Evolutionary conservation across 2,113 vertebrate species (phyloP).

Genomic region (Centropus bengalensis): DNA sequence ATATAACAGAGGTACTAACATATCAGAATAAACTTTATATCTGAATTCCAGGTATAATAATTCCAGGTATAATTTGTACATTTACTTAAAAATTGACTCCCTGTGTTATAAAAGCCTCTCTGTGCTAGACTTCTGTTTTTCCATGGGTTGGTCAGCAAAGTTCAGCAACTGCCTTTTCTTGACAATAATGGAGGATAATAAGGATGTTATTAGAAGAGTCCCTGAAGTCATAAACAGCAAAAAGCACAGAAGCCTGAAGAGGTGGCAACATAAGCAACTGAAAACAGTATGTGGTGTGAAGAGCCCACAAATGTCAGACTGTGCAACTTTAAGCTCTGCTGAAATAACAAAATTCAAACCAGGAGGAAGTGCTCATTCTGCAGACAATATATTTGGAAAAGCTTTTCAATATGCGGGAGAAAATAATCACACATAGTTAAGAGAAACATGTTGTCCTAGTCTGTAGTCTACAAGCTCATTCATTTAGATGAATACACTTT

Average conservation of each 20-base stretch:
- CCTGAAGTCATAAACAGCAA: conserved; percentile 56
- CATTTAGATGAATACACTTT: background rate
- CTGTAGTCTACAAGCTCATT: background rate
- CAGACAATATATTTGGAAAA: background rate
- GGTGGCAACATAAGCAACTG: conserved; percentile 24
- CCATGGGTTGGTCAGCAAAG: background rate
- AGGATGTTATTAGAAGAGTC: conserved; percentile 39
- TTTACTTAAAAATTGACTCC: background rate
- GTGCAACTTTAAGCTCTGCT: background rate
- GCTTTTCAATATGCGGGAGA: background rate
- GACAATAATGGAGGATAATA: conserved; percentile 26
- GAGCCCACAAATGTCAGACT: conserved; percentile 23
- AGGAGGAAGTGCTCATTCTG: conserved; percentile 1
- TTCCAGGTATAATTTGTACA: background rate
- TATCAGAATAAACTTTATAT: background rate
- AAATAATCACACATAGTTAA: background rate
- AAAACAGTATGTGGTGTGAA: conserved; percentile 57
- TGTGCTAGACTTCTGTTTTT: background rate
- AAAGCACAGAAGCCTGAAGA: conserved; percentile 46
- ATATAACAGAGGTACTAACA: background rate
- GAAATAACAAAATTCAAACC: background rate
- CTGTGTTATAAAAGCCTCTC: background rate
- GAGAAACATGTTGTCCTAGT: background rate
- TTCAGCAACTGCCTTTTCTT: background rate
- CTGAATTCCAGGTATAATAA: background rate